Evolutionary conservation across 2,888 invertebrate genomes (phyloP).

Genomic region (Pherbina coryleti): DNA sequence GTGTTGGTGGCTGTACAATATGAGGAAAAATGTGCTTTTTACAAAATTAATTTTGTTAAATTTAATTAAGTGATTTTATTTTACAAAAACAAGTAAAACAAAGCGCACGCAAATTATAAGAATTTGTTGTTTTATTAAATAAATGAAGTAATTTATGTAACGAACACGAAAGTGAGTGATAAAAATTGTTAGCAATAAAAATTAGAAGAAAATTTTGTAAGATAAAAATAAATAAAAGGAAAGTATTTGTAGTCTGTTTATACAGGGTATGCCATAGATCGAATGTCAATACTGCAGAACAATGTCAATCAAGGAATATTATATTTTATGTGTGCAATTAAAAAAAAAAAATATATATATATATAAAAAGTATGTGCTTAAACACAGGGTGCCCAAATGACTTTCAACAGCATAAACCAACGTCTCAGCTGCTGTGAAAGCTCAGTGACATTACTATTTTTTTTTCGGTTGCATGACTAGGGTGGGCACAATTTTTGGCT

Average conservation of each 20-base stretch:
- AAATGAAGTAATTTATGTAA: slow-evolving; percentile 11
- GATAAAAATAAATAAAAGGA: slow-evolving; percentile 48
- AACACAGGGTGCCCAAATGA: too few species aligned
- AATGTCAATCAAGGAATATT: too few species aligned
- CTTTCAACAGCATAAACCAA: too few species aligned
- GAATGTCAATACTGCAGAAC: not conserved
- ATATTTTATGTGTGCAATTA: too few species aligned
- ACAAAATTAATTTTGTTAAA: slow-evolving; percentile 15
- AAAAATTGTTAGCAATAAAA: slow-evolving; percentile 43
- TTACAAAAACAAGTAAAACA: slow-evolving; percentile 25
- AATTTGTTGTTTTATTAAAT: not conserved
- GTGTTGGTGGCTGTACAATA: not conserved
- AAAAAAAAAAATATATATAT: too few species aligned
- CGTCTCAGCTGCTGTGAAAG: too few species aligned
- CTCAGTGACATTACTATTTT: too few species aligned
- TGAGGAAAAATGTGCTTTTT: not conserved
- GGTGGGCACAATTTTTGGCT: too few species aligned
- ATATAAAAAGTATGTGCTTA: too few species aligned
- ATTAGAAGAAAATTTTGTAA: slow-evolving; percentile 39
- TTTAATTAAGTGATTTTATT: not conserved
- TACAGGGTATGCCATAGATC: not conserved
- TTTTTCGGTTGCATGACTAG: too few species aligned
- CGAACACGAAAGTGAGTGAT: slow-evolving; percentile 32
- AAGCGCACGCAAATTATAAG: slow-evolving; percentile 29
- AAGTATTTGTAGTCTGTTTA: slow-evolving; percentile 1